Evolutionary conservation across 2,888 invertebrate genomes (phyloP), one percentile per base, ranked within the genome.

Genomic region (Andrena dorsata): DNA sequence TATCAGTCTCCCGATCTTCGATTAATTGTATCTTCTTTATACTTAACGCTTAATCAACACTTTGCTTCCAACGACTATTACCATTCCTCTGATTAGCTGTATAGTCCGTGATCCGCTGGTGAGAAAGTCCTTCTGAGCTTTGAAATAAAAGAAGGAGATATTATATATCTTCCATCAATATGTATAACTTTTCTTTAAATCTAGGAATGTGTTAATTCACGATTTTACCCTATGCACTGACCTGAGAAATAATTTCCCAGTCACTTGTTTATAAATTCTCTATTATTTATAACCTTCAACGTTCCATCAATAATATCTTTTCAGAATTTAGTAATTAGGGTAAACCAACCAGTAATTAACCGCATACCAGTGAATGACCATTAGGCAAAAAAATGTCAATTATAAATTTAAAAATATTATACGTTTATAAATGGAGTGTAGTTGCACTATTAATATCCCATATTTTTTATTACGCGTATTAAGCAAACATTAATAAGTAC

Each of bases 121-220:
- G 49, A 51, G 49, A 60, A 76, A 71, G 49, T 71, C 63, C 23
- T 65, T 35, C 58, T 16, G 26, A 30, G 56, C 32, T 66, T 66
- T 35, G 13, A 30, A 8, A 8, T 3, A 10, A 2, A 6, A 0
- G 16, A 23, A 41, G 41, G 16, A 41, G 16, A 16, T 13, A 4
- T 41, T 51, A 13, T 56, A 1, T 13, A 26, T 26, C 13, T 30
- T 30, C 6, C 7, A 60, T n/a, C 5, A 20, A 20, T n/a, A 20
- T 10, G 20, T 20, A n/a, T 8, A 53, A n/a, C 20, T 53, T 53
- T 53, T 8, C 7, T 53, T 23, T 20, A 53, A 23, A 53, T 53
- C 53, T 5, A 16, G 4, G 16, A 41, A 16, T 16, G 4, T 41
- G 4, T 41, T 41, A 41, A 41, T 41, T 41, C 53, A 8, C 20